Evolutionary conservation across 2,888 invertebrate genomes (phyloP).

Genomic region (Tromatobia lineatoria): DNA sequence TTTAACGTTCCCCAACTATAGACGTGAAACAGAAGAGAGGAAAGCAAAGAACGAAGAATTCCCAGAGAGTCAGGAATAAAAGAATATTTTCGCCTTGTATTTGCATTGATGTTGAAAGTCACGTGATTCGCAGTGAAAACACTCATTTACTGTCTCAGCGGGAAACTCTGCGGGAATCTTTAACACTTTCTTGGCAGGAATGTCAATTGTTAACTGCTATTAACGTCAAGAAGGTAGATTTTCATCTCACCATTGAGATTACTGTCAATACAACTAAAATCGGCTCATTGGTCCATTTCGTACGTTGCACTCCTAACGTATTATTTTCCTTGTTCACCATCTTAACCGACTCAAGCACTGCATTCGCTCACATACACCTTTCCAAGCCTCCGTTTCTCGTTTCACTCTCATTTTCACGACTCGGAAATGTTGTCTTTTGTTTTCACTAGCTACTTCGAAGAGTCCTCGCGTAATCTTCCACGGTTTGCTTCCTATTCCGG

Average conservation of each 20-base stretch:
- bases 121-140: neutral
- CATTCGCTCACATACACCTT: neutral
- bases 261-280: no score
- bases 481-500: neutral
- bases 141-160: neutral
- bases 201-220: constrained; percentile 15
- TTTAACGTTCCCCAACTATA: neutral
- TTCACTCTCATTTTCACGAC: constrained; percentile 48
- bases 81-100: neutral
- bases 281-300: neutral
- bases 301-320: constrained; percentile 1
- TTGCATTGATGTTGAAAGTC: constrained; percentile 11
- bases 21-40: constrained; percentile 34
- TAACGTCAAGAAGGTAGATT: no score
- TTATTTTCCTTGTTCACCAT: neutral
- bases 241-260: no score
- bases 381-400: constrained; percentile 12
- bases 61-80: neutral
- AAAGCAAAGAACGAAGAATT: neutral
- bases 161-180: neutral
- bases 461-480: constrained; percentile 24
- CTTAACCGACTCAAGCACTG: neutral
- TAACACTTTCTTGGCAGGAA: neutral
- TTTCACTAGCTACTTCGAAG: constrained; percentile 33
- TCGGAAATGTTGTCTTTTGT: constrained; percentile 48